Conservation (phyloP, 2,888 invertebrate species). For the Drosophila antonietae region DNA sequence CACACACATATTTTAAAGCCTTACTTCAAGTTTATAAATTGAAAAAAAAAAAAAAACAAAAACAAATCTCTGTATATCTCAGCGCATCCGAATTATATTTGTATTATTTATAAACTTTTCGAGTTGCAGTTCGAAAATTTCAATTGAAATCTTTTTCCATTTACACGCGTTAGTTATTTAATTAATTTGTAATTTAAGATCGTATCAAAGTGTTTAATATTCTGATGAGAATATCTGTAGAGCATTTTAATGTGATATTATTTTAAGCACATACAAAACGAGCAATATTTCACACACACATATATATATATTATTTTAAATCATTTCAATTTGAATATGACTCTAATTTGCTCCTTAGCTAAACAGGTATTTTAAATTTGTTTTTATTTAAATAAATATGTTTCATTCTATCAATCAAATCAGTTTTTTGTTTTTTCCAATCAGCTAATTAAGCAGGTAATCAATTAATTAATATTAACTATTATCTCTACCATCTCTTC, state of each 20-base stretch:
- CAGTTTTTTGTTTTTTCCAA: neutral
- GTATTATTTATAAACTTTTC: constrained; percentile 18
- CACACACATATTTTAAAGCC: neutral
- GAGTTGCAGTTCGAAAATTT: neutral
- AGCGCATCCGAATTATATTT: constrained; percentile 40
- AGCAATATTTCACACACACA: constrained; percentile 26
- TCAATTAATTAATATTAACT: neutral
- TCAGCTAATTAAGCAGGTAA: neutral
- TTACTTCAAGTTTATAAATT: constrained; percentile 7
- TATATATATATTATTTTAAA: neutral
- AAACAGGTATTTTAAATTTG: constrained; percentile 38
- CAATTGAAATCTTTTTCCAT: constrained; percentile 32
- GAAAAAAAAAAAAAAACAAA: neutral
- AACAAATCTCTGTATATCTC: constrained; percentile 49
- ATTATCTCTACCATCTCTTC: constrained; percentile 18
- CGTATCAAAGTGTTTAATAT: constrained; percentile 43
- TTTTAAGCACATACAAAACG: constrained; percentile 66
- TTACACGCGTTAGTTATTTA: constrained; percentile 33
- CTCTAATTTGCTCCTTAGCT: constrained; percentile 43
- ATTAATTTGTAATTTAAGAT: constrained; percentile 41
- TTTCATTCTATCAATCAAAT: constrained; percentile 36
- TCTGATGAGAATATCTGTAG: constrained; percentile 15
- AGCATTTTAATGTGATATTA: constrained; percentile 76
- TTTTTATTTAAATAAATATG: constrained; percentile 50
- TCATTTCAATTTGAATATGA: constrained; percentile 21